Percentiles rank a stretch among this genome's conserved stretches.
phyloP scores from a whole-genome alignment of 2,888 invertebrate species.

The Micoletzkya japonica region DNA sequence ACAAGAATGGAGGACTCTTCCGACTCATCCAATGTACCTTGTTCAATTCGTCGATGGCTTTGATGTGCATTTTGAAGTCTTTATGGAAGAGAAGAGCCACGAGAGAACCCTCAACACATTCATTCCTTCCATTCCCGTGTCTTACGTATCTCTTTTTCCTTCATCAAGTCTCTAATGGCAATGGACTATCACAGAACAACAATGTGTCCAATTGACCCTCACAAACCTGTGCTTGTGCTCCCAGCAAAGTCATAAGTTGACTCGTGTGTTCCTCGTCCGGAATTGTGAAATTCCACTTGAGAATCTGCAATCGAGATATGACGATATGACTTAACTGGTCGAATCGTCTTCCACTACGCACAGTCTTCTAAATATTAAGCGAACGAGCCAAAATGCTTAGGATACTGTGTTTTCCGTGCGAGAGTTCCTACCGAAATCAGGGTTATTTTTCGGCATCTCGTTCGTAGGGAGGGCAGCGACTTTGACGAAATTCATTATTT shows the following conservation, averaged over 20 bases:
- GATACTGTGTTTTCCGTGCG: too few relatives aligned
- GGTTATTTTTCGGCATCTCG: too few relatives aligned
- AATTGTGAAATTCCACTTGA: constrained; percentile 65
- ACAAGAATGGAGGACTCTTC: too few relatives aligned
- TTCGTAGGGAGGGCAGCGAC: too few relatives aligned
- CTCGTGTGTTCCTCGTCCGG: constrained; percentile 92
- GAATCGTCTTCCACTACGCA: neutral
- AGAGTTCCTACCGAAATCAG: too few relatives aligned
- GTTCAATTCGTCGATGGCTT: constrained; percentile 86
- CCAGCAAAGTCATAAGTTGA: constrained; percentile 87
- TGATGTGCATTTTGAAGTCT: constrained; percentile 91
- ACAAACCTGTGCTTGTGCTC: constrained; percentile 77
- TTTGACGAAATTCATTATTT: too few relatives aligned
- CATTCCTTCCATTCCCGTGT: neutral
- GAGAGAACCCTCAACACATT: constrained; percentile 81
- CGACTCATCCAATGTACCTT: constrained; percentile 69
- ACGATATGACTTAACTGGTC: neutral
- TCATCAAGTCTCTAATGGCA: too few relatives aligned
- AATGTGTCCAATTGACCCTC: too few relatives aligned
- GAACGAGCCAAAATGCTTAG: too few relatives aligned
- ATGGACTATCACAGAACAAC: too few relatives aligned
- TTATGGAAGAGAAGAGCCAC: constrained; percentile 89
- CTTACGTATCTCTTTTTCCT: constrained; percentile 67
- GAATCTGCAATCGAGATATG: constrained; percentile 32
- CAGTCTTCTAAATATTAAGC: too few relatives aligned